Percentiles rank a stretch among this genome's conserved stretches.
phyloP scores from a whole-genome alignment of 2,113 vertebrate species.

The Alaudala cheleensis region DNA sequence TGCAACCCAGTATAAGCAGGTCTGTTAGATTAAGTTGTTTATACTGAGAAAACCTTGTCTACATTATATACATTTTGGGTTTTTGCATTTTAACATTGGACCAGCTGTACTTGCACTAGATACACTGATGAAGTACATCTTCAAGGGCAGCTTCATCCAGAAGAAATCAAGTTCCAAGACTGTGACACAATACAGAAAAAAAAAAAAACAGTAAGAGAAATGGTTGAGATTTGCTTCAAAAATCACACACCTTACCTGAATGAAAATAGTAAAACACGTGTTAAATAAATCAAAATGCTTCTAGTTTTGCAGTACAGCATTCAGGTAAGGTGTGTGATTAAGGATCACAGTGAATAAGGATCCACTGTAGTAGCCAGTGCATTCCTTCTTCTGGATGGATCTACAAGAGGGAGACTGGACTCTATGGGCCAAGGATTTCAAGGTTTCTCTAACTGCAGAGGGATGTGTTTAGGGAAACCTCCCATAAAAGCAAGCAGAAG shows the following conservation, averaged over 20 bases:
- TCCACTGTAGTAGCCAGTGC: not conserved
- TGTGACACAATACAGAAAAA: not conserved
- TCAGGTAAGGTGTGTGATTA: too few species aligned
- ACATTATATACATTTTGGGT: fast-evolving
- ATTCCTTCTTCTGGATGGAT: not conserved
- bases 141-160: not conserved
- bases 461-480: not conserved
- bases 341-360: too few species aligned
- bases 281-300: not conserved
- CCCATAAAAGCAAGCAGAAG: not conserved
- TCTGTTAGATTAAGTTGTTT: not conserved
- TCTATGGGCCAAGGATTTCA: fast-evolving
- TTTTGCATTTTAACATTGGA: not conserved
- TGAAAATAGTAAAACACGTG: not conserved
- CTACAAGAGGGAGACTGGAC: not conserved
- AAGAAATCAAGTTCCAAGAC: not conserved
- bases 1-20: not conserved
- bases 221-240: not conserved
- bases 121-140: not conserved
- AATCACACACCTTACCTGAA: not conserved
- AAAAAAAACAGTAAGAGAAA: not conserved
- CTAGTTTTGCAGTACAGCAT: not conserved
- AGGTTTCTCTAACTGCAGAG: not conserved
- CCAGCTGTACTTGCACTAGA: not conserved
- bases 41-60: not conserved